These are phyloP conservation scores for Heliconius nattereri DNA, from an alignment of 1,140 invertebrate species.

Conservation along the genomic window DNA sequence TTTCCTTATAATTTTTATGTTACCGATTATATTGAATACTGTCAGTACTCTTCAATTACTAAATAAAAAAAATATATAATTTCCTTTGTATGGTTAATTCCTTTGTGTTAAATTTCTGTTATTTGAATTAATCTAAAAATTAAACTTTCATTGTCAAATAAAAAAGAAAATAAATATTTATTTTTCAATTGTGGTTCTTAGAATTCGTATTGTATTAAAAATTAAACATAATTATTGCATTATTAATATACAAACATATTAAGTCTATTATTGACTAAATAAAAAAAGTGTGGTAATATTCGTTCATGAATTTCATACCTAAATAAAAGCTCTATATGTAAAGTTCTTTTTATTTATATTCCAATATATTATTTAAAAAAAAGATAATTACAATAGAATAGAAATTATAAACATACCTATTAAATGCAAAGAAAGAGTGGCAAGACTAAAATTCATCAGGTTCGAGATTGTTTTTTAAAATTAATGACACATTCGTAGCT, in stretches of 20 bases:
- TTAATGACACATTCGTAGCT: not conserved
- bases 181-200: not conserved
- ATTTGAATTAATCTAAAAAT: no score
- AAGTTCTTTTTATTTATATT: not conserved
- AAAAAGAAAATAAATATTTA: not conserved
- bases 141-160: no score
- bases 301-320: not conserved
- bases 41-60: no score
- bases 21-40: no score
- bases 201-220: not conserved
- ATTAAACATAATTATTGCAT: not conserved
- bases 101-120: no score
- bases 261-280: not conserved
- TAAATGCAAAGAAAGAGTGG: conserved; percentile 52
- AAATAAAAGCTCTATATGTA: not conserved
- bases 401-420: conserved; percentile 29
- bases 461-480: not conserved
- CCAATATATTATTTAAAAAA: conserved; percentile 5
- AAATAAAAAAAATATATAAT: no score
- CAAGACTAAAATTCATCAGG: conserved; percentile 46
- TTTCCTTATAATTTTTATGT: no score
- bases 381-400: conserved; percentile 20
- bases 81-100: no score
- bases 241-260: not conserved
- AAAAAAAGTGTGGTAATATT: not conserved